Evolutionary conservation across 2,888 invertebrate species (phyloP), one percentile per base, ranked within the genome.

Genomic region (Baccha elongata): DNA sequence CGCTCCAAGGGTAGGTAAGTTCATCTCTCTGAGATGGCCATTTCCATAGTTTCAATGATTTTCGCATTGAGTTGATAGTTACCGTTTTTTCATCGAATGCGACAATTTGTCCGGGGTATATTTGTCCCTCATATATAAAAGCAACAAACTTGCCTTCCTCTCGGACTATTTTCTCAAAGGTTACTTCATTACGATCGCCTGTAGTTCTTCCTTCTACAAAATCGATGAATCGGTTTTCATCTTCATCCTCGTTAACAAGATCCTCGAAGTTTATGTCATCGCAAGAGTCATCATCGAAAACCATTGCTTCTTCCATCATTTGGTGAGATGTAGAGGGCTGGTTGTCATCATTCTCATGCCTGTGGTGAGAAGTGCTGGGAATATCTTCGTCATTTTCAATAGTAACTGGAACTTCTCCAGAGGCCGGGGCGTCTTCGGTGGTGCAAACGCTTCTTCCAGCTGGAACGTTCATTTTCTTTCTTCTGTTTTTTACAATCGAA

Each of bases 371-470:
- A 32, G 46, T 62, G 8, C 19, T 62, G 13, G 46, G 35, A 32
- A 13, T 29, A 11, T 32, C 32, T 7, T 62, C 60, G 26, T 42
- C 15, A 62, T 46, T 17, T 15, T 32, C 35, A 29, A 17, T 15
- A 46, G n/a, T 19, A 17, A 11, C 17, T 32, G 35, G 13, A 53
- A 19, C 37, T 37, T 35, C 19, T 5, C 37, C 17, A 35, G 11
- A 53, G 8, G 32, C 29, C 13, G 4, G 17, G 23, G 13, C 40
- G 35, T 35, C n/a, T 35, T 32, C 62, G 6, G 6, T 19, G 13
- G 46, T 19, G n/a, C 44, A 62, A 32, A 32, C 32, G 23, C 62
- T 46, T 62, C 10, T 62, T 62, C 62, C 62, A n/a, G 62, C 46
- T 11, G 46, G 46, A 62, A 62, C 11, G 13, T 62, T 46, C 6